Base-by-base conservation (phyloP, 1,140 invertebrate species). In the Drosophila kanapiae region DNA sequence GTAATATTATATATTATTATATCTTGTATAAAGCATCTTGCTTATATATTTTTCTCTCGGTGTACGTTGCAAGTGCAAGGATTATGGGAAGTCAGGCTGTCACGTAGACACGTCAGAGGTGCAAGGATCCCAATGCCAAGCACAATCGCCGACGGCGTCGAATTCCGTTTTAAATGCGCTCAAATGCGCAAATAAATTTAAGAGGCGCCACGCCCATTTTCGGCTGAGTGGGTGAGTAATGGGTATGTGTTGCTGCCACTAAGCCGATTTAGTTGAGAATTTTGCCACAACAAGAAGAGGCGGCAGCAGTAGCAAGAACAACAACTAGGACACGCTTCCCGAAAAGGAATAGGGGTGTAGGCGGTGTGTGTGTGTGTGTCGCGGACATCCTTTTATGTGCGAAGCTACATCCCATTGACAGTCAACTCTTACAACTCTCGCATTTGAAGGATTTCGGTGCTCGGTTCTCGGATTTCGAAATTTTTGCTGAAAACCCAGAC, bases 161-260 rank as follows among this genome's bases (percentile, higher is more conserved):
- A 80, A 88, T 83, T 78, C 82, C 78, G 68, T 67, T 84, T 74
- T 65, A 77, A 80, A 82, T 75, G 85, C 79, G 64, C 69, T 75
- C 61, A 86, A 86, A 83, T 80, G 83, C 77, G 83, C 83, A 87
- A 87, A 87, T 87, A 87, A 72, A 69, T 77, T 77, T 72, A 80
- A 83, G 68, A 77, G 67, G 42, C 59, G 35, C 75, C 75, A 78
- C 75, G 75, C 75, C 75, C 58, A 53, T 47, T 27, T 56, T 42
- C 13, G 43, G 13, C 23, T 8, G n/a, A 11, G 42, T 62, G 13
- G 11, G n/a, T 31, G 60, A 31, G 45, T 11, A 8, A 11, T 10
- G 13, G 7, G 27, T 23, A 33, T 57, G 31, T 68, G 75, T 56
- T 61, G 18, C 43, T 18, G 27, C 58, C 75, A 40, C 75, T 78